phyloP scores from a whole-genome alignment of 2,888 invertebrate species.

The Apamea epomidion region DNA sequence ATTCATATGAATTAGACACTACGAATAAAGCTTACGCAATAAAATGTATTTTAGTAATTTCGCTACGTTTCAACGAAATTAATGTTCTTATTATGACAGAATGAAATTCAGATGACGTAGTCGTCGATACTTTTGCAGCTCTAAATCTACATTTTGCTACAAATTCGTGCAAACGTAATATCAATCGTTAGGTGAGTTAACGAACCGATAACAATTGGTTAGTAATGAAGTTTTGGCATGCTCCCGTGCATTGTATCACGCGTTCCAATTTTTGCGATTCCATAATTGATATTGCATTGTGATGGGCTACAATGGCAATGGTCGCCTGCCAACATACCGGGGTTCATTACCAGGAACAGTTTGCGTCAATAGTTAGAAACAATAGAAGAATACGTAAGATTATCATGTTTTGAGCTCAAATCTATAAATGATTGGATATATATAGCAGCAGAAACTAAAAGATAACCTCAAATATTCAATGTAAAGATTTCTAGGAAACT shows the following conservation, averaged over 20 bases:
- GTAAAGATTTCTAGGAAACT: slow-evolving; percentile 1
- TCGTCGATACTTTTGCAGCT: slow-evolving; percentile 33
- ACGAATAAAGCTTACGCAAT: slow-evolving; percentile 54
- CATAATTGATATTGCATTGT: slow-evolving; percentile 69
- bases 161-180: slow-evolving; percentile 54
- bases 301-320: slow-evolving; percentile 59
- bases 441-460: slow-evolving; percentile 6
- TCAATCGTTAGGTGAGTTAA: slow-evolving; percentile 59
- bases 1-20: slow-evolving; percentile 45
- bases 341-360: slow-evolving; percentile 46
- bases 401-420: slow-evolving; percentile 18
- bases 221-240: slow-evolving; percentile 76
- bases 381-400: slow-evolving; percentile 55
- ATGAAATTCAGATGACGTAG: slow-evolving; percentile 37
- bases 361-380: slow-evolving; percentile 61
- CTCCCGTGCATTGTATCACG: slow-evolving; percentile 77
- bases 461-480: neutral
- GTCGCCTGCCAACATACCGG: slow-evolving; percentile 65
- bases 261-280: slow-evolving; percentile 73
- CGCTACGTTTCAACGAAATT: slow-evolving; percentile 47
- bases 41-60: slow-evolving; percentile 57
- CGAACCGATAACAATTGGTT: slow-evolving; percentile 66
- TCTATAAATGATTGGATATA: neutral
- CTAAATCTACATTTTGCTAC: slow-evolving; percentile 33
- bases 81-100: slow-evolving; percentile 52